phyloP scores from a whole-genome alignment of 2,113 vertebrate species.

The Chlamydotis undulata region DNA sequence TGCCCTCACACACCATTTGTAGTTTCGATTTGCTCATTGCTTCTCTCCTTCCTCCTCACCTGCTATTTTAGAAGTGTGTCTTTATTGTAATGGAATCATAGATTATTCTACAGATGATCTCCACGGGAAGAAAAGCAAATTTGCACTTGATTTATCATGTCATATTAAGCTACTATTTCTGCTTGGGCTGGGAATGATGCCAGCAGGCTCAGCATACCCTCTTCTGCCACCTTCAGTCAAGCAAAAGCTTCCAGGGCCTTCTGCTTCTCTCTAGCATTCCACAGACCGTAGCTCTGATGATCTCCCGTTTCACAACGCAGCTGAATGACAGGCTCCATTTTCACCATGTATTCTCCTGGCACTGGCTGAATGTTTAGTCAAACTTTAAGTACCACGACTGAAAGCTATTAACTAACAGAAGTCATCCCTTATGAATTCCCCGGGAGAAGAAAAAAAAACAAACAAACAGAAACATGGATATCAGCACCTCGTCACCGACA shows the following conservation, averaged over 20 bases:
- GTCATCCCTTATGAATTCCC: background rate
- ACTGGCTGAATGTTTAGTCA: background rate
- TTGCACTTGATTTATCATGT: background rate
- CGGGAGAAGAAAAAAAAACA: background rate
- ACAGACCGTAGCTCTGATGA: background rate
- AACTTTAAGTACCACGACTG: background rate
- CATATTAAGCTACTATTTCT: background rate
- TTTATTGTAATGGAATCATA: background rate
- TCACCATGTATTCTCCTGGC: background rate
- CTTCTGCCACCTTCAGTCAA: background rate
- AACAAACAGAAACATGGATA: background rate
- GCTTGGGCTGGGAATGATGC: background rate
- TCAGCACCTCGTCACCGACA: background rate
- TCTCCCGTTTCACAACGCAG: background rate
- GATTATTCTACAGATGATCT: background rate
- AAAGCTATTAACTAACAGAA: constrained; percentile 21
- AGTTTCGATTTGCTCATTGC: background rate
- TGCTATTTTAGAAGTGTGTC: background rate
- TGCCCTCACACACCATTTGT: background rate
- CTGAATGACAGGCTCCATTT: background rate
- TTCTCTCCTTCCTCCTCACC: background rate
- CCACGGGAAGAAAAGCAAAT: background rate
- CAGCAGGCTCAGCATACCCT: background rate
- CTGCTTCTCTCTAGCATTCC: background rate
- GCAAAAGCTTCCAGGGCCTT: background rate